Percentiles rank a stretch among this genome's conserved stretches.
phyloP scores from a whole-genome alignment of 2,888 invertebrate genomes.

The Spicauda simplicius region DNA sequence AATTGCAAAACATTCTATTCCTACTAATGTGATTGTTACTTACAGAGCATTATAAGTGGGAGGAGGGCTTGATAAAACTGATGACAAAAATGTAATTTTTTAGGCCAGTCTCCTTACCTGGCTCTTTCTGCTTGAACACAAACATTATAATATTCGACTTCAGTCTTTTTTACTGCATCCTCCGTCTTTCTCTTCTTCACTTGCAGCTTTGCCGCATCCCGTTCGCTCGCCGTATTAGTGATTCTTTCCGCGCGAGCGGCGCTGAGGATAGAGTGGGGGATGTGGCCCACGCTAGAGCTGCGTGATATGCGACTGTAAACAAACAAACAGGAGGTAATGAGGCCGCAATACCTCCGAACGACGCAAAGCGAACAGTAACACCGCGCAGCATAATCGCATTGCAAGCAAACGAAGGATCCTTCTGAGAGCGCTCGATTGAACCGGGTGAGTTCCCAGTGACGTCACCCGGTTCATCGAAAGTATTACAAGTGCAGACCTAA shows the following conservation, averaged over 20 bases:
- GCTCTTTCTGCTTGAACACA: slow-evolving; percentile 96
- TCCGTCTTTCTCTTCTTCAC: slow-evolving; percentile 95
- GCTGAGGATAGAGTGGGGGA: slow-evolving; percentile 80
- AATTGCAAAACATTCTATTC: too few relatives aligned
- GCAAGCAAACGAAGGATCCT: slow-evolving; percentile 67
- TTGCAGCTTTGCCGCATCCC: slow-evolving; percentile 91
- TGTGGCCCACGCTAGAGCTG: slow-evolving; percentile 84
- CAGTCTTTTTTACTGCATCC: slow-evolving; percentile 95
- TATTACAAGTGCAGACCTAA: slow-evolving; percentile 66
- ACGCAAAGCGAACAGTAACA: slow-evolving; percentile 21
- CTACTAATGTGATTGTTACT: too few relatives aligned
- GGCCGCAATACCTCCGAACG: slow-evolving; percentile 15
- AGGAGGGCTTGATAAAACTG: too few relatives aligned
- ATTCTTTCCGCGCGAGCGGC: slow-evolving; percentile 73
- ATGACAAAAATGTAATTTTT: too few relatives aligned
- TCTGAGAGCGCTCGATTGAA: slow-evolving; percentile 49
- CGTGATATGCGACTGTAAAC: slow-evolving; percentile 75
- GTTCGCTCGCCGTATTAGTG: slow-evolving; percentile 73
- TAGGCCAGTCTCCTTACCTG: slow-evolving; percentile 78
- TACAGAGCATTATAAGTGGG: too few relatives aligned
- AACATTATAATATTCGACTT: slow-evolving; percentile 96
- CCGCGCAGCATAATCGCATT: slow-evolving; percentile 50
- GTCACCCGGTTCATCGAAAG: slow-evolving; percentile 51
- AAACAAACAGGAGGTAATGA: slow-evolving; percentile 40
- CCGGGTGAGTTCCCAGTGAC: slow-evolving; percentile 43